A percentile compares a stretch with the other conserved stretches of the same genome.
phyloP scores from a whole-genome alignment of 2,888 invertebrate species.

The Acheta domesticus region DNA sequence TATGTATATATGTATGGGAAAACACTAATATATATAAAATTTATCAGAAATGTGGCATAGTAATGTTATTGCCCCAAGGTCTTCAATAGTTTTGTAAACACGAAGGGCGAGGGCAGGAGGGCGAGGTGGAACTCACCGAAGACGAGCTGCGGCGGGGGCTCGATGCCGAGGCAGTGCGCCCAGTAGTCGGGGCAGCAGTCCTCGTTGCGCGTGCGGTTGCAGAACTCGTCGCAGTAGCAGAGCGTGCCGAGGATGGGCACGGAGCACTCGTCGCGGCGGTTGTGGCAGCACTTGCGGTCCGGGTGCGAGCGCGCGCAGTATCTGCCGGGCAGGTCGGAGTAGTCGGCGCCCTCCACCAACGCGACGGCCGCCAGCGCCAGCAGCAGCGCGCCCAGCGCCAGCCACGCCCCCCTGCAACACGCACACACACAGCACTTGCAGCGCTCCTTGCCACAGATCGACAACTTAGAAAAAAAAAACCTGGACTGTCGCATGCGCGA shows the following conservation, averaged over 20 bases:
- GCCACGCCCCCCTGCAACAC: background rate
- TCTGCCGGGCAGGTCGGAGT: slow-evolving; percentile 48
- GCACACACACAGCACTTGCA: background rate
- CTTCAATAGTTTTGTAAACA: too few relatives aligned
- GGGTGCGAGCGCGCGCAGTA: slow-evolving; percentile 52
- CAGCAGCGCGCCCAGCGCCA: background rate
- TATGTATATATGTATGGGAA: too few relatives aligned
- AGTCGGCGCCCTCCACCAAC: slow-evolving; percentile 30
- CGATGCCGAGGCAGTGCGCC: slow-evolving; percentile 62
- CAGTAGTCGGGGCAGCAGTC: slow-evolving; percentile 94
- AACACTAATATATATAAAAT: too few relatives aligned
- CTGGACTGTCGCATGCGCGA: too few relatives aligned
- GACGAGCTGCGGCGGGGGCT: slow-evolving; percentile 28
- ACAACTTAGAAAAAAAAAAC: too few relatives aligned
- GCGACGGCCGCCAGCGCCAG: slow-evolving; percentile 23
- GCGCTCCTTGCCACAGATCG: too few relatives aligned
- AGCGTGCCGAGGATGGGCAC: slow-evolving; percentile 76
- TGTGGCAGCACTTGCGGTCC: slow-evolving; percentile 63
- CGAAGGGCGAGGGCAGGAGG: too few relatives aligned
- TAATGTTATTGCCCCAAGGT: too few relatives aligned
- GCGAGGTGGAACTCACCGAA: background rate
- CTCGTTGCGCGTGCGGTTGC: slow-evolving; percentile 66
- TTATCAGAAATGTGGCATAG: too few relatives aligned
- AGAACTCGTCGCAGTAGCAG: slow-evolving; percentile 95
- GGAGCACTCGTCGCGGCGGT: slow-evolving; percentile 76